Percentiles rank a stretch among this genome's conserved stretches.
Evolutionary conservation across 2,113 vertebrate species (phyloP).

Genomic region (Epinephelus cyanopodus): DNA sequence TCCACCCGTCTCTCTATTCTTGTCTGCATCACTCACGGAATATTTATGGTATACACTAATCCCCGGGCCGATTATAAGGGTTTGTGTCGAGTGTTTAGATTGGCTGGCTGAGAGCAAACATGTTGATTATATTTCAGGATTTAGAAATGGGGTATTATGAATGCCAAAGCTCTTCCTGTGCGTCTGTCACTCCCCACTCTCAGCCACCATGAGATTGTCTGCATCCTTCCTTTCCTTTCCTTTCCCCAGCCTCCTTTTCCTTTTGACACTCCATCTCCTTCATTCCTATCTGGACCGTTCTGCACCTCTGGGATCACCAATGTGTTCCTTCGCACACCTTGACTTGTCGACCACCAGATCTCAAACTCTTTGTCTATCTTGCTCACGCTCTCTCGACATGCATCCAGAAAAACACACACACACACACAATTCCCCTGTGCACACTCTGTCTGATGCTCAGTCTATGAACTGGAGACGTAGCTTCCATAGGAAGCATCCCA

Average conservation of each 20-base stretch:
- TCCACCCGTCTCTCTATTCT: conserved; percentile 62
- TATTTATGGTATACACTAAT: conserved; percentile 56
- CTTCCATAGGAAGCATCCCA: conserved; percentile 46
- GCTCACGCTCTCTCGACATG: conserved; percentile 6
- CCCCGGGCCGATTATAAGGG: conserved; percentile 13
- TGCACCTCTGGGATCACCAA: conserved; percentile 40
- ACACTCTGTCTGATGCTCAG: conserved; percentile 53
- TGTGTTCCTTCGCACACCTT: conserved; percentile 47
- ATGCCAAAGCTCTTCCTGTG: conserved; percentile 26
- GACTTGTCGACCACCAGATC: conserved; percentile 47
- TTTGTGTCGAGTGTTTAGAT: conserved; percentile 47
- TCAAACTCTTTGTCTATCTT: conserved; percentile 27
- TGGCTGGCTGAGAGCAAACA: conserved; percentile 43
- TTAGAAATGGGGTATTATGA: conserved; percentile 46
- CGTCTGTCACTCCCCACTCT: conserved; percentile 32
- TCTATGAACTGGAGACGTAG: conserved; percentile 51
- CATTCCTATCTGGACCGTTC: conserved; percentile 6
- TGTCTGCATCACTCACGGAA: conserved; percentile 47
- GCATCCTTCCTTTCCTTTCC: not conserved
- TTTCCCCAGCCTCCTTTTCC: not conserved
- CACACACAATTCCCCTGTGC: conserved; percentile 25
- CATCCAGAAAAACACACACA: conserved; percentile 18
- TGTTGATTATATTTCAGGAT: conserved; percentile 40
- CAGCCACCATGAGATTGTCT: not conserved
- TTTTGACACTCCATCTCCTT: conserved; percentile 21